Conservation (phyloP, 2,888 invertebrate genomes). For the Lasioglossum figueresi region DNA sequence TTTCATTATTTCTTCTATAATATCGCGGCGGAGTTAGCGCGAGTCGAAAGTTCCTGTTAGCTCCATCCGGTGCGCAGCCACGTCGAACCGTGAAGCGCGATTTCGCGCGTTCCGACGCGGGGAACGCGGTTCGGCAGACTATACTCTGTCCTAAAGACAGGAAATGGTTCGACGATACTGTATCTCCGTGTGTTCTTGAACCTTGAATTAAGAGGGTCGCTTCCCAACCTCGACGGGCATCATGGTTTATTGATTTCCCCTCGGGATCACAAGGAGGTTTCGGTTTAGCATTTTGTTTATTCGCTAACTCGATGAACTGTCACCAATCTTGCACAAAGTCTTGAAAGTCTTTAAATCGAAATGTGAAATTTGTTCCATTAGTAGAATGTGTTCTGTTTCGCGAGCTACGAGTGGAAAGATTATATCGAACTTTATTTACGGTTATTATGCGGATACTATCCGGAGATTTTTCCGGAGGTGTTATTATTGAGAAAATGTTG, state of each 20-base stretch:
- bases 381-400: too few relatives aligned
- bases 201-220: not conserved
- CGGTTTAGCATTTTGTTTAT: too few relatives aligned
- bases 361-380: too few relatives aligned
- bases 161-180: not conserved
- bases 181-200: not conserved
- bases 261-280: too few relatives aligned
- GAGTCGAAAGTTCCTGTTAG: conserved; percentile 66
- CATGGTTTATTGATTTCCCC: too few relatives aligned
- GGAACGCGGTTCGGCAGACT: conserved; percentile 18
- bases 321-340: too few relatives aligned
- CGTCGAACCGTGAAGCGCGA: conserved; percentile 51
- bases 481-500: not conserved
- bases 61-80: conserved; percentile 65
- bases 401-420: not conserved
- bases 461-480: not conserved
- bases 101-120: conserved; percentile 34
- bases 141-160: not conserved
- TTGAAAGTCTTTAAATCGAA: too few relatives aligned
- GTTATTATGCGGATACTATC: not conserved
- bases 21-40: conserved; percentile 38
- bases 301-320: too few relatives aligned
- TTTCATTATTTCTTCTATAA: conserved; percentile 45
- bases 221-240: too few relatives aligned
- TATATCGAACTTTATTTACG: not conserved